These are phyloP conservation scores for Sarcophaga carnaria DNA, from an alignment of 2,888 invertebrate species.

Conservation along the genomic window DNA sequence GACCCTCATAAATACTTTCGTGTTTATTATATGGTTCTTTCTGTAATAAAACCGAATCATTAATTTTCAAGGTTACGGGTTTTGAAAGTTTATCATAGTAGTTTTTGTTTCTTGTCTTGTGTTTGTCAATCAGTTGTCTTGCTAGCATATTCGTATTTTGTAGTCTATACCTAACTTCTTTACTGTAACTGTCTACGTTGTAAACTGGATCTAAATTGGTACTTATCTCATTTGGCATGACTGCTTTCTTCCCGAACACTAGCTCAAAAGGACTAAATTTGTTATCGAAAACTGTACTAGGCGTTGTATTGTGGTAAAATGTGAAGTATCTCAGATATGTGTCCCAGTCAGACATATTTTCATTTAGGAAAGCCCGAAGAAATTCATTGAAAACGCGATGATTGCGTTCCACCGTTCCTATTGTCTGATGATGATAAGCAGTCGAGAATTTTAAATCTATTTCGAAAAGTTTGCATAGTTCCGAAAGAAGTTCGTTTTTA, in stretches of 20 bases:
- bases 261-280: conserved; percentile 19
- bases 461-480: conserved; percentile 12
- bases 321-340: conserved; percentile 11
- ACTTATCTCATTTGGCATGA: background rate
- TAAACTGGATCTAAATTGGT: conserved; percentile 14
- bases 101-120: conserved; percentile 3
- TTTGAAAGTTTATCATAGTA: background rate
- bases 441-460: background rate
- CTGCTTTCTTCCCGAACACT: background rate
- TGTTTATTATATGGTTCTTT: no score
- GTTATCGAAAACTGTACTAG: background rate
- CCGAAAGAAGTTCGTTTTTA: conserved; percentile 26
- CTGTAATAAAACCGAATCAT: no score
- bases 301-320: conserved; percentile 14
- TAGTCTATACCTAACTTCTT: conserved; percentile 24
- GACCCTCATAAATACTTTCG: conserved; percentile 16
- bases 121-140: conserved; percentile 1
- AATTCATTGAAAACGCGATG: background rate
- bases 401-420: conserved; percentile 12
- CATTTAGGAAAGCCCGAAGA: background rate
- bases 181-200: conserved; percentile 10
- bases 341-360: conserved; percentile 9
- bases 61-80: no score
- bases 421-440: background rate
- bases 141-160: background rate